Percentiles rank a stretch among this genome's conserved stretches.
Conservation (phyloP, 2,113 vertebrate genomes). For the Apodemus sylvaticus region DNA sequence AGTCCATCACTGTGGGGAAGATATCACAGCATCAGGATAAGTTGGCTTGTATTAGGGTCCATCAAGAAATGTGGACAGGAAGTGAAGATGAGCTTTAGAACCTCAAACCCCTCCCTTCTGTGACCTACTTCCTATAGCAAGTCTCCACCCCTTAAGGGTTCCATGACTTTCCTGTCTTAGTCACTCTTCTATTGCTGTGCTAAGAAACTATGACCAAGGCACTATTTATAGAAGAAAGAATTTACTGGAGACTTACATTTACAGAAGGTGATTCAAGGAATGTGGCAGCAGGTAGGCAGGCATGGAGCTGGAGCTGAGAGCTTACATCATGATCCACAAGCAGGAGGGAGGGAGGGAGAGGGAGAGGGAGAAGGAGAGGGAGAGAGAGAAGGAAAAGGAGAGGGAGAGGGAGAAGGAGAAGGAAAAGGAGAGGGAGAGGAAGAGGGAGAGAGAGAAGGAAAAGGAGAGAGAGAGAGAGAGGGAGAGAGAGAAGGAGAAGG, state of each 20-base stretch:
- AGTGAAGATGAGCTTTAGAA: background rate
- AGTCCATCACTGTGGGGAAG: background rate
- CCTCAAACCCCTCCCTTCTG: background rate
- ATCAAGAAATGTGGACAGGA: background rate
- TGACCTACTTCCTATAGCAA: background rate
- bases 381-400: background rate
- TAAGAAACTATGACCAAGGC: background rate
- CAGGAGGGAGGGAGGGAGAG: background rate
- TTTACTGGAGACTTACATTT: background rate
- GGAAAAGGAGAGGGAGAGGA: too few relatives aligned
- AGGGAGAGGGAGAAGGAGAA: too few relatives aligned
- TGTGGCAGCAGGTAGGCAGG: background rate
- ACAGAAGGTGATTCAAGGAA: background rate
- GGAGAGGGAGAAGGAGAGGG: background rate
- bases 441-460: too few relatives aligned
- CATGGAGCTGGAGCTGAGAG: background rate
- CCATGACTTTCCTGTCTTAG: background rate
- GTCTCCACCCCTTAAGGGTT: background rate
- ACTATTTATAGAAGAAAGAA: background rate
- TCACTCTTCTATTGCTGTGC: background rate
- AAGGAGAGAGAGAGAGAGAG: too few relatives aligned
- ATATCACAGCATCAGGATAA: background rate
- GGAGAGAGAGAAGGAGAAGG: background rate
- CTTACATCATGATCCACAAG: background rate
- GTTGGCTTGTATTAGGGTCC: background rate